Percentiles rank a stretch among this genome's conserved stretches.
These are phyloP conservation scores for Araneus ventricosus DNA, from an alignment of 1,140 invertebrate genomes.

Conservation along the genomic window DNA sequence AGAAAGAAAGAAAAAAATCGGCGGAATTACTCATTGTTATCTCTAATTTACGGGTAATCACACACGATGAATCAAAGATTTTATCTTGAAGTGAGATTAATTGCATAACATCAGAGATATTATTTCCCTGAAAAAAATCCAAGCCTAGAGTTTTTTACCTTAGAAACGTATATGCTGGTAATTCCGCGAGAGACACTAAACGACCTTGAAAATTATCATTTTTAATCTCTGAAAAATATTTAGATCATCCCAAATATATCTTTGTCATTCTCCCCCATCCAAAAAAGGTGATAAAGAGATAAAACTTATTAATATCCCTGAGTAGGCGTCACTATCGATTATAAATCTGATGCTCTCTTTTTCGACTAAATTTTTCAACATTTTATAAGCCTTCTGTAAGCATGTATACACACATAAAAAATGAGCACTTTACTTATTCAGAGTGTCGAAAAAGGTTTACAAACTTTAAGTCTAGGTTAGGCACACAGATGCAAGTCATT, in stretches of 20 bases:
- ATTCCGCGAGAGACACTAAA: neutral
- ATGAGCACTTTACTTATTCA: too few species aligned
- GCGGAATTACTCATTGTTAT: constrained; percentile 9
- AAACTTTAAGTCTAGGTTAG: too few species aligned
- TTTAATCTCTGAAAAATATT: constrained; percentile 56
- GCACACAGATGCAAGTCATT: too few species aligned
- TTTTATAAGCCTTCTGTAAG: too few species aligned
- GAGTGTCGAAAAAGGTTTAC: too few species aligned
- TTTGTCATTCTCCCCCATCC: neutral
- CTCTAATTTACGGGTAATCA: constrained; percentile 24
- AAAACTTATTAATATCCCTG: neutral
- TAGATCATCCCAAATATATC: constrained; percentile 37
- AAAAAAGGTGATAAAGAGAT: neutral
- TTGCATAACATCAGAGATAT: neutral
- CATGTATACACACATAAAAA: too few species aligned
- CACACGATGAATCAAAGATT: neutral
- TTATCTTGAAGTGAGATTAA: constrained; percentile 1
- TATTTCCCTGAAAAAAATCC: neutral
- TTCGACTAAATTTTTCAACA: too few species aligned
- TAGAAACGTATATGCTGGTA: neutral
- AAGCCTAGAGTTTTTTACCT: neutral
- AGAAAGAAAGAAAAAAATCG: neutral
- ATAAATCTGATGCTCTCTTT: neutral
- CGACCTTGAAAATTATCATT: constrained; percentile 48
- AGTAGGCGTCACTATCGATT: neutral